Evolutionary conservation across 2,797 vertebrate genomes (phyloP), one percentile per base, ranked within the genome.

Genomic region (Myotis planiceps): DNA sequence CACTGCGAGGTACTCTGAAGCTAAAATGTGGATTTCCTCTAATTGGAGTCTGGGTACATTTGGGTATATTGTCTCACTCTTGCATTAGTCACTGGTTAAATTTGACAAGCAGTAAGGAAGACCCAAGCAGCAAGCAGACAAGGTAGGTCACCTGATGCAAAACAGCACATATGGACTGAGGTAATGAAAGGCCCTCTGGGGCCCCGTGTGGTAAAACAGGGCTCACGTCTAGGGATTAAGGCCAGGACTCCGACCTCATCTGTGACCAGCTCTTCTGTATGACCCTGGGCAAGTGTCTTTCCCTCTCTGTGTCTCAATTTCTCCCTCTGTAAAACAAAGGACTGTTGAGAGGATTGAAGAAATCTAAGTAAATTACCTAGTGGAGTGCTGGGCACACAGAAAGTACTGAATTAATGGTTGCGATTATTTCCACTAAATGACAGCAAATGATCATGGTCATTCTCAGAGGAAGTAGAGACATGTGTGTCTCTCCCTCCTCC

Each of bases 351-450:
- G 19, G 63, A 27, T 4, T 37, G 55, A 55, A 81, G 89, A 81
- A 85, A 84, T 7, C n/a, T 55, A 34, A 66, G 37, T 72, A 53
- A 87, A 71, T 68, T 25, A n/a, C 83, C 45, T 51, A 23, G 34
- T 27, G 6, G 66, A 86, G 29, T 16, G 27, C 45, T 55, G 49
- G 71, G 81, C 37, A 5, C 15, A 34, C 0, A 72, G 93, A 91
- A 83, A 39, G 66, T 29, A n/a, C 51, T 8, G 23, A 94, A 88
- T 76, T 83, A 90, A 95, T 74, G 93, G n/a, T 4, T 82, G 29
- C 47, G 80, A 90, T 93, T 51, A 94, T 88, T 92, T 90, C 51
- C 80, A 39, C 86, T 74, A 90, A 93, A 76, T 32, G 95, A 78
- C 72, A 94, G 95, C 53, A 55, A 66, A 79, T 55, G 88, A 90